Evolutionary conservation across 2,797 vertebrate species (phyloP), one percentile per base, ranked within the genome.

Genomic region (Microcaecilia unicolor): DNA sequence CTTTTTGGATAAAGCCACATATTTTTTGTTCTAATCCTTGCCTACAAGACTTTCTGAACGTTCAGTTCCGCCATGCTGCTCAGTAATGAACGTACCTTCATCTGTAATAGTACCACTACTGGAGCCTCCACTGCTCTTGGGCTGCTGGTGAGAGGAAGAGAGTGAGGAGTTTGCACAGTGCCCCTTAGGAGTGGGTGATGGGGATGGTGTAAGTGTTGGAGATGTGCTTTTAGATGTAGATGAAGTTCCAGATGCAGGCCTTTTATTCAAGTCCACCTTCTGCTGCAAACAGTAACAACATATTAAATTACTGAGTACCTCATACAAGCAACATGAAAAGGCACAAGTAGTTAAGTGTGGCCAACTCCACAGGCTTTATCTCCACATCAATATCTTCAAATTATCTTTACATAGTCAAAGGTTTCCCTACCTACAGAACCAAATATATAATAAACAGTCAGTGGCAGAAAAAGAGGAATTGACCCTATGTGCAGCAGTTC

Each of bases 41-140:
- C n/a, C n/a, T n/a, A n/a, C n/a, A n/a, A n/a, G n/a, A n/a, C n/a
- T n/a, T n/a, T n/a, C n/a, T n/a, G n/a, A n/a, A n/a, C n/a, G n/a
- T n/a, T n/a, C n/a, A n/a, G n/a, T n/a, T n/a, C n/a, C n/a, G n/a
- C n/a, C n/a, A n/a, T n/a, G n/a, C n/a, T n/a, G n/a, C n/a, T n/a
- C n/a, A n/a, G n/a, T n/a, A 18, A n/a, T 13, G 6, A 22, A 64
- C 58, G 74, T 48, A 95, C 95, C 92, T 62, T 98, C 95, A 18
- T 97, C 95, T 0, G 95, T 98, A 60, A 98, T 88, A 33, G 95
- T 98, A 10, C 95, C 94, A 1, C 93, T 98, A 76, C 95, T 98
- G 48, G 95, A 98, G 35, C 89, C 91, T 0, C 90, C 95, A 0
- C 93, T 98, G 76, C 93, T 94, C 74, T 91, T 97, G 52, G 92